Evolutionary conservation across 1,140 invertebrate genomes (phyloP).

Genomic region (Drosophila ohnishii): DNA sequence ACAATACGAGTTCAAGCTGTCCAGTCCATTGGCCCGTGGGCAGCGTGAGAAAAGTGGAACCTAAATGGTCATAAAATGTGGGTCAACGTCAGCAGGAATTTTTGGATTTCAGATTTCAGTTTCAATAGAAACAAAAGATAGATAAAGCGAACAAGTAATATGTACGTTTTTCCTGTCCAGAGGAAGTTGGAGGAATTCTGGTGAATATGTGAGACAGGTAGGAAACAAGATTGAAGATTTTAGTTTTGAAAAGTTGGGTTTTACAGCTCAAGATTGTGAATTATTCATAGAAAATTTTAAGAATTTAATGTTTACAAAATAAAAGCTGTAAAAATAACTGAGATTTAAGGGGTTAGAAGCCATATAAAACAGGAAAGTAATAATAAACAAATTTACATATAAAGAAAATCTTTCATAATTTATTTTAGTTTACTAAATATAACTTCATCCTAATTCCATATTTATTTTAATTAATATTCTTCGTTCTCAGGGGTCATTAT

Average conservation of each 20-base stretch:
- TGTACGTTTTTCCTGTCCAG: background rate
- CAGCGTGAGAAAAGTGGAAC: slow-evolving; percentile 38
- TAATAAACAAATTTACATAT: too few species aligned
- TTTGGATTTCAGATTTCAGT: slow-evolving; percentile 20
- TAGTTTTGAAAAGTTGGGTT: fast-evolving
- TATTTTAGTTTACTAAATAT: too few species aligned
- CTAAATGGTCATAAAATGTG: slow-evolving; percentile 8
- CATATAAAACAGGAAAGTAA: too few species aligned
- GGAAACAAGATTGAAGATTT: background rate
- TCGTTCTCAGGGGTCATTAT: background rate
- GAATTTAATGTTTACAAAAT: background rate
- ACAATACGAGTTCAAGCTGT: slow-evolving; percentile 12
- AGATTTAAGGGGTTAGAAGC: too few species aligned
- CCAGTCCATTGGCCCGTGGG: slow-evolving; percentile 34
- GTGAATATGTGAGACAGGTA: slow-evolving; percentile 14
- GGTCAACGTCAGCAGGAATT: slow-evolving; percentile 23
- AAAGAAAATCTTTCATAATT: too few species aligned
- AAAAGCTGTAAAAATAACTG: background rate
- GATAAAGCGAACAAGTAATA: slow-evolving; percentile 6
- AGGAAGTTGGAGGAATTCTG: slow-evolving; percentile 2
- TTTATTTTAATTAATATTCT: background rate
- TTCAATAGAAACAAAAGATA: slow-evolving; percentile 24
- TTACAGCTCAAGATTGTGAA: background rate
- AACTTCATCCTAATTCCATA: too few species aligned
- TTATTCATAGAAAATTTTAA: background rate